Conservation (phyloP, 2,888 invertebrate species). For the Erpobdella octoculata region DNA sequence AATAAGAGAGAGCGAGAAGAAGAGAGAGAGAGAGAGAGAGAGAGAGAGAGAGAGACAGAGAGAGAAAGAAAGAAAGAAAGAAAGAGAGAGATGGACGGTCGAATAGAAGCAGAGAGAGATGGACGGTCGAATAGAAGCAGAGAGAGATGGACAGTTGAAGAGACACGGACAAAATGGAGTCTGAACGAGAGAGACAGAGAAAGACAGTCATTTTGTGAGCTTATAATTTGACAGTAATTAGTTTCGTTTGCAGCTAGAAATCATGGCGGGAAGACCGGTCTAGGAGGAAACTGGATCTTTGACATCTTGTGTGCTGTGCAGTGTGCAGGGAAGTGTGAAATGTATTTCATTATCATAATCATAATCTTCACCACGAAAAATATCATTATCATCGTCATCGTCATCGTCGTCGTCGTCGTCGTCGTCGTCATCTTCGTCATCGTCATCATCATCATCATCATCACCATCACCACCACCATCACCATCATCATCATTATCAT, state of each 20-base stretch:
- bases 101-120: not conserved
- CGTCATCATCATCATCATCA: not conserved
- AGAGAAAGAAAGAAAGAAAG: not conserved
- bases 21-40: not conserved
- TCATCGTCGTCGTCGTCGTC: not conserved
- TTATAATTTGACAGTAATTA: too few species aligned
- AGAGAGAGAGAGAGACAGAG: not conserved
- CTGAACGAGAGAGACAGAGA: not conserved
- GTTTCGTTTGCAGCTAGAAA: too few species aligned
- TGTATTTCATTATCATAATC: too few species aligned
- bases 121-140: not conserved
- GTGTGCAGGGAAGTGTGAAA: too few species aligned
- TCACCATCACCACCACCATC: not conserved
- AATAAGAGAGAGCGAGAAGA: not conserved
- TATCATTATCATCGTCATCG: not conserved
- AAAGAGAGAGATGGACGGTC: not conserved
- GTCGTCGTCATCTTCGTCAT: not conserved
- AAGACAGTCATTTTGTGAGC: too few species aligned
- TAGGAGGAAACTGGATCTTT: too few species aligned
- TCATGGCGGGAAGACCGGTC: too few species aligned
- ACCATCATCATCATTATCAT: not conserved
- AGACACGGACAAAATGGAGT: not conserved
- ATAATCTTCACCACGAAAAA: not conserved
- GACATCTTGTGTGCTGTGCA: too few species aligned
- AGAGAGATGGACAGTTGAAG: not conserved